Conservation (phyloP, 2,797 vertebrate species). For the Labroides dimidiatus region DNA sequence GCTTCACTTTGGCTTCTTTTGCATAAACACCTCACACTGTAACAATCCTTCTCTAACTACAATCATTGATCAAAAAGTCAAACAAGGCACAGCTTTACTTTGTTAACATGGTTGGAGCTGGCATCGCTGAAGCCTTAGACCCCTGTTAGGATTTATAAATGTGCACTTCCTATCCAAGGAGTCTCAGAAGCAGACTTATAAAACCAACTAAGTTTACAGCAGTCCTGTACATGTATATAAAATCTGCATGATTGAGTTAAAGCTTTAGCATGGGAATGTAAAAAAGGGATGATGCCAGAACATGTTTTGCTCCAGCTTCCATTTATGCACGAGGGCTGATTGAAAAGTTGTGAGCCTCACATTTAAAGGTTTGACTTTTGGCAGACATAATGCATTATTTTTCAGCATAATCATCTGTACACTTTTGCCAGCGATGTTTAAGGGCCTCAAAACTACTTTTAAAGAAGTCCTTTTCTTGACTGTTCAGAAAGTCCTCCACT, state of each 20-base stretch:
- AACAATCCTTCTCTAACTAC: slow-evolving; percentile 43
- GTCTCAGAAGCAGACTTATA: slow-evolving; percentile 46
- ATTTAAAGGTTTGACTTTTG: too few species aligned
- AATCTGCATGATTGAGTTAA: slow-evolving; percentile 40
- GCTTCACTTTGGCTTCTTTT: slow-evolving; percentile 59
- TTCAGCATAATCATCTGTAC: too few species aligned
- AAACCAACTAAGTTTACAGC: slow-evolving; percentile 21
- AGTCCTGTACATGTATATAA: slow-evolving; percentile 9
- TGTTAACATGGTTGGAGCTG: slow-evolving; percentile 28
- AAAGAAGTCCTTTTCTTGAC: too few species aligned
- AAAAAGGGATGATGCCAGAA: background rate
- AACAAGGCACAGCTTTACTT: slow-evolving; percentile 71
- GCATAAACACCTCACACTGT: slow-evolving; percentile 62
- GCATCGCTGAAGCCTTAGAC: slow-evolving; percentile 44
- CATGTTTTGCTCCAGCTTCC: slow-evolving; percentile 1
- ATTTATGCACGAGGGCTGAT: too few species aligned
- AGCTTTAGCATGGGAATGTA: slow-evolving; percentile 40
- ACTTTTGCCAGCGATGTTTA: too few species aligned
- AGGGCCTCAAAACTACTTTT: too few species aligned
- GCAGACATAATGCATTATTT: too few species aligned
- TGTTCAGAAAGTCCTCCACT: too few species aligned
- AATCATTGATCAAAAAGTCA: slow-evolving; percentile 49
- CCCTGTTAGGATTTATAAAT: slow-evolving; percentile 56
- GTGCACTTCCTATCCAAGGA: slow-evolving; percentile 60
- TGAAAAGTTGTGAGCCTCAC: too few species aligned